A percentile compares a stretch with the other conserved stretches of the same genome.
Conservation (phyloP, 2,797 vertebrate species). For the Poeciliopsis infans region DNA sequence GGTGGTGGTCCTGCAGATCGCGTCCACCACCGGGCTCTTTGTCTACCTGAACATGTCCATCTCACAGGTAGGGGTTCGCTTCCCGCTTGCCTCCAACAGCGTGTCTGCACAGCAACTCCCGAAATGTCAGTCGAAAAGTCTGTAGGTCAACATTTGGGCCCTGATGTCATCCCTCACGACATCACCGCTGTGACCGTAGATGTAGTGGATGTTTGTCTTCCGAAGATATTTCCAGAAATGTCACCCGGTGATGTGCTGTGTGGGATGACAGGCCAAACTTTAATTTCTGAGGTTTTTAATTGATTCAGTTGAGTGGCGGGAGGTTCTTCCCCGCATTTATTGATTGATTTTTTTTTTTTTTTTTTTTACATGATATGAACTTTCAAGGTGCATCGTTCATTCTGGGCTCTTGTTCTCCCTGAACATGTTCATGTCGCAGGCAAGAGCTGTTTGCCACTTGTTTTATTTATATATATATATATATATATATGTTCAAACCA, state of each 20-base stretch:
- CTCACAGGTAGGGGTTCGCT: constrained; percentile 81
- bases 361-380: too few species aligned
- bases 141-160: background rate
- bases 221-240: background rate
- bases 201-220: background rate
- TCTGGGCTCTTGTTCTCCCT: constrained; percentile 87
- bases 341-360: too few species aligned
- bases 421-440: constrained; percentile 87
- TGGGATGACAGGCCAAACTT: background rate
- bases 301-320: background rate
- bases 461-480: background rate
- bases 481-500: too few species aligned
- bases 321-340: background rate
- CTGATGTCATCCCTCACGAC: background rate
- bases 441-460: constrained; percentile 54
- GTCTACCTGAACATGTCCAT: constrained; percentile 88
- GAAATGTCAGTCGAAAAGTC: background rate
- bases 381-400: too few species aligned
- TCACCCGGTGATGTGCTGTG: too few species aligned
- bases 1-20: constrained; percentile 85
- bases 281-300: background rate
- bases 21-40: constrained; percentile 86
- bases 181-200: background rate
- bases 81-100: background rate
- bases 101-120: background rate